These are phyloP conservation scores for Pygmarrhopalites habei DNA, from an alignment of 1,140 invertebrate species.

Conservation along the genomic window DNA sequence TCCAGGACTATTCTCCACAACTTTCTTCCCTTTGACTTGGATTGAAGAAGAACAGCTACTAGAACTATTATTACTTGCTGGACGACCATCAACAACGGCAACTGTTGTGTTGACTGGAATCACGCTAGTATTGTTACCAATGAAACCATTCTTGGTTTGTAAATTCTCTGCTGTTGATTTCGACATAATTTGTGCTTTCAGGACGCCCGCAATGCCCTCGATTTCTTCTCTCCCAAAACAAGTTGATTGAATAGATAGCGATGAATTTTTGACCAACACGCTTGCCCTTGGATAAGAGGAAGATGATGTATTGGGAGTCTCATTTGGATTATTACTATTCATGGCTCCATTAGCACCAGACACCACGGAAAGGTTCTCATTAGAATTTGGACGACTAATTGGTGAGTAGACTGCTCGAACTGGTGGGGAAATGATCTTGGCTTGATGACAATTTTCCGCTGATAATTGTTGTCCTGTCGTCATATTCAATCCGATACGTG, in stretches of 20 bases:
- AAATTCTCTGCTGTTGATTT: constrained; percentile 19
- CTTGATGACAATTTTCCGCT: too few relatives aligned
- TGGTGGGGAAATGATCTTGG: constrained; percentile 55
- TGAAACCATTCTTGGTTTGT: constrained; percentile 12
- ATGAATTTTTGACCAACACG: constrained; percentile 7
- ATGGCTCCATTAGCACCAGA: background rate
- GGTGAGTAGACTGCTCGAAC: constrained; percentile 58
- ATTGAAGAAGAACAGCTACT: constrained; percentile 16
- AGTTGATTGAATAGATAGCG: background rate
- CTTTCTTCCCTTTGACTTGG: constrained; percentile 26
- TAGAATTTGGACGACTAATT: constrained; percentile 57
- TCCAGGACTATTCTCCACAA: constrained; percentile 9
- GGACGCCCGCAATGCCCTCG: constrained; percentile 26
- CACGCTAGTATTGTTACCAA: constrained; percentile 7
- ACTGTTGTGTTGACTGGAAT: too few relatives aligned
- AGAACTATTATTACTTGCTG: constrained; percentile 14
- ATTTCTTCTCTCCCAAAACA: constrained; percentile 7
- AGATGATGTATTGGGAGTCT: too few relatives aligned
- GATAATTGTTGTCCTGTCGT: too few relatives aligned
- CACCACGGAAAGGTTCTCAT: constrained; percentile 33
- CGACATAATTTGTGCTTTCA: constrained; percentile 30
- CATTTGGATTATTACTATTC: background rate
- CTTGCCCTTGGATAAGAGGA: background rate
- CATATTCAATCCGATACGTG: background rate
- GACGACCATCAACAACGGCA: too few relatives aligned